Base-by-base conservation (phyloP, 2,797 vertebrate species). In the Parauchenoglanis ngamensis region DNA sequence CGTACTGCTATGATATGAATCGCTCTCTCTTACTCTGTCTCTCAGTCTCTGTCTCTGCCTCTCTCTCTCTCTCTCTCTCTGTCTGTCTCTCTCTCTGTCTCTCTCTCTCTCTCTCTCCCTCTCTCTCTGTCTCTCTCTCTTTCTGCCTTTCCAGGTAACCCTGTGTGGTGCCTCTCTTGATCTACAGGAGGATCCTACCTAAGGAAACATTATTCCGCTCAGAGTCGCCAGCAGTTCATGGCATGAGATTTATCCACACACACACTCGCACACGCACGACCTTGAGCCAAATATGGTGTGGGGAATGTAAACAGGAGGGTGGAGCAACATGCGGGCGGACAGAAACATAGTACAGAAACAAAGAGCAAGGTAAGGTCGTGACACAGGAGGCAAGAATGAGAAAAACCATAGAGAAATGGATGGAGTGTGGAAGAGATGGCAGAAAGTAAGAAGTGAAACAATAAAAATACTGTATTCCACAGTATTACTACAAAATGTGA, bases 251-350 rank as follows among this genome's bases (percentile, higher is more conserved):
- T 81, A 81, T 61, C 63, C 77, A 73, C 85, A 92, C 76, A 76
- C 86, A 88, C 86, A 88, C 76, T 79, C 85, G 86, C 56, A 68
- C 35, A 88, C 86, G 90, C 80, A 90, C 93, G 93, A 95, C 95
- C 94, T 94, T 93, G 93, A 90, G 92, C 91, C 95, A 95, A 95
- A 94, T 95, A 96, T 93, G 94, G 94, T 92, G 92, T 90, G 46
- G 93, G 94, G 95, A 96, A 96, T 95, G 95, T 97, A 97, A 98
- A 98, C 95, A 97, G 0, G 87, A 93, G 91, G 96, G 96, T 92
- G 95, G 95, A 92, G 89, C 79, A 87, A 88, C 65, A 86, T 82
- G 87, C 70, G 83, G 89, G 90, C 56, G 86, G 84, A 86, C 84
- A 88, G 81, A 87, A 4, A 46, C 86, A 44, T 31, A 52, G 85